A percentile compares a stretch with the other conserved stretches of the same genome.
Conservation (phyloP, 53 echinoderm and acorn worm genomes). For the Mesocentrotus franciscanus region DNA sequence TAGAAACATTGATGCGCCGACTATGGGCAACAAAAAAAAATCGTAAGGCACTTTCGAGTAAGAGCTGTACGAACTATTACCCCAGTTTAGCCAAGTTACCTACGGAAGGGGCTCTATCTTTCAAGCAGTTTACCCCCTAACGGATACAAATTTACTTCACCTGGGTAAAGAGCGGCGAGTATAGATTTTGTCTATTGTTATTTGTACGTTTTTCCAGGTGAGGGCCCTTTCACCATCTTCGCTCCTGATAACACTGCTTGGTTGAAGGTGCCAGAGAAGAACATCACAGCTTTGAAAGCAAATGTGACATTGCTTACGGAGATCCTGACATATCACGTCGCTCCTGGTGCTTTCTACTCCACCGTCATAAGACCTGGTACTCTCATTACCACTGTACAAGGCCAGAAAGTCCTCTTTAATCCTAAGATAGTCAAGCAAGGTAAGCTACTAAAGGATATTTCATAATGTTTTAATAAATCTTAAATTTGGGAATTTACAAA, state of each 20-base stretch:
- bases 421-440: neutral
- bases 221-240: constrained; percentile 52
- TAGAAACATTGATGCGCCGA: too few relatives aligned
- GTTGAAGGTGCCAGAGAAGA: constrained; percentile 2
- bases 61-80: too few relatives aligned
- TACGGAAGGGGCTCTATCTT: too few relatives aligned
- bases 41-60: too few relatives aligned
- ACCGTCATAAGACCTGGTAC: neutral
- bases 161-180: too few relatives aligned
- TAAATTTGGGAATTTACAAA: too few relatives aligned
- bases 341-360: constrained; percentile 27
- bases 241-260: constrained; percentile 40
- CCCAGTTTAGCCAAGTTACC: too few relatives aligned
- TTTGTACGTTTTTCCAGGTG: neutral
- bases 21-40: too few relatives aligned
- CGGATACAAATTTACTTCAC: too few relatives aligned
- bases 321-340: constrained; percentile 45
- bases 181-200: too few relatives aligned
- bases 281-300: neutral
- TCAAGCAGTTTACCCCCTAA: too few relatives aligned
- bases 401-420: constrained; percentile 14
- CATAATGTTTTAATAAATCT: neutral
- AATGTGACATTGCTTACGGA: constrained; percentile 3
- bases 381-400: neutral
- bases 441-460: neutral